These are phyloP conservation scores for Cercocebus atys DNA, from an alignment of 2,113 vertebrate species.

Conservation along the genomic window DNA sequence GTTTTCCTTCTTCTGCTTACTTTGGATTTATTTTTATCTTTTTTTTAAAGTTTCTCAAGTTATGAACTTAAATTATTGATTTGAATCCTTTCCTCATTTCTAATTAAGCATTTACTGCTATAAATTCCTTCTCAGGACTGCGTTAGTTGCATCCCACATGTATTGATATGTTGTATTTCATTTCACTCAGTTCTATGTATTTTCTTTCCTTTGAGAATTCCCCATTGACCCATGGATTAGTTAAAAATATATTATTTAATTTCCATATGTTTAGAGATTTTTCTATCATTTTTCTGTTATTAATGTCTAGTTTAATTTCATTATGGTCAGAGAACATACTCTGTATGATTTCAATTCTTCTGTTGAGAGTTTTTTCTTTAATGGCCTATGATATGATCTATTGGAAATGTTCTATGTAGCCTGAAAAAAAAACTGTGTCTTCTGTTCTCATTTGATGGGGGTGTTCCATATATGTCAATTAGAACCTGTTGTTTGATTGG, in stretches of 20 bases:
- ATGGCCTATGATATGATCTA: not conserved
- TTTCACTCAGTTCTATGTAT: not conserved
- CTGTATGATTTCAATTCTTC: not conserved
- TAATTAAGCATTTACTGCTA: not conserved
- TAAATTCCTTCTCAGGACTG: not conserved
- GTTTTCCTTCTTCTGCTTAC: not conserved
- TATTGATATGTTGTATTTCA: not conserved
- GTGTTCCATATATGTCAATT: not conserved
- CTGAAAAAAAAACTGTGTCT: not conserved
- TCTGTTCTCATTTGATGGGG: not conserved
- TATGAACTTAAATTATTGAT: not conserved
- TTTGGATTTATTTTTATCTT: not conserved
- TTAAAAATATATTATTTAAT: not conserved
- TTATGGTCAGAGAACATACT: not conserved
- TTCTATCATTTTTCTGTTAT: not conserved
- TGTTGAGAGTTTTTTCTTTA: not conserved
- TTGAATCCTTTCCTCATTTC: not conserved
- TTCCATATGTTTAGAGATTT: not conserved
- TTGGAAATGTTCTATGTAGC: not conserved
- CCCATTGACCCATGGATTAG: not conserved
- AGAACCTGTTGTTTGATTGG: not conserved
- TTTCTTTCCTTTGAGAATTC: not conserved
- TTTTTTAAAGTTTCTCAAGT: not conserved
- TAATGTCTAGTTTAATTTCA: not conserved
- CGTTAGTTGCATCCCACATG: not conserved